Evolutionary conservation across 2,888 invertebrate species (phyloP).

Genomic region (Julus scanicus): DNA sequence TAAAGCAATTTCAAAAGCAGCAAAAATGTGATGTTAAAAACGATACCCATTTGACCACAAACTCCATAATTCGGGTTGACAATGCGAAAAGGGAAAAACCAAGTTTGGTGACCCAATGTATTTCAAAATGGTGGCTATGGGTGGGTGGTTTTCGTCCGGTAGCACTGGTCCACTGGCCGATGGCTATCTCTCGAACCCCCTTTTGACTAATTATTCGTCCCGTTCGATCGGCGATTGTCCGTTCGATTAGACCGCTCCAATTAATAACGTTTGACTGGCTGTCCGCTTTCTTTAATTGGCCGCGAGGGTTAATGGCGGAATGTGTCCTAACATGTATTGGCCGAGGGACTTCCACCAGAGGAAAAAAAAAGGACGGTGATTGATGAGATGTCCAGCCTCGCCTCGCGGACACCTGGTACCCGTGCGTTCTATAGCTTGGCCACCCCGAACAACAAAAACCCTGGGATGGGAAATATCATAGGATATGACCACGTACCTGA

Average conservation of each 20-base stretch:
- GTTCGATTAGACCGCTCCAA: neutral
- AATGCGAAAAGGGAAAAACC: too few species aligned
- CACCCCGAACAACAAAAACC: neutral
- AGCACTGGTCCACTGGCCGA: too few species aligned
- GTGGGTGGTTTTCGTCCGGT: too few species aligned
- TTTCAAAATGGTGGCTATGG: too few species aligned
- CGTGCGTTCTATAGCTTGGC: neutral
- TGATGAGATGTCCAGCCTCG: neutral
- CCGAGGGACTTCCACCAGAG: neutral
- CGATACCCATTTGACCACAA: too few species aligned
- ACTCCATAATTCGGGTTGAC: too few species aligned
- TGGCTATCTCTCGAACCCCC: neutral
- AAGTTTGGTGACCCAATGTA: too few species aligned
- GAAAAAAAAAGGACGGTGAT: neutral
- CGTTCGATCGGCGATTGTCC: neutral
- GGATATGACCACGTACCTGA: neutral
- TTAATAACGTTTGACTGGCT: neutral
- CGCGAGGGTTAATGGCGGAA: neutral
- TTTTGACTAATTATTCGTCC: conserved; percentile 21
- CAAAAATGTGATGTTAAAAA: too few species aligned
- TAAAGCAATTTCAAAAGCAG: too few species aligned
- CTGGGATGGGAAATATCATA: neutral
- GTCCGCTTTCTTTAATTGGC: neutral
- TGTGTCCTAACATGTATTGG: neutral
- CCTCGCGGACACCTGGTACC: neutral